Evolutionary conservation across 2,888 invertebrate species (phyloP), one percentile per base, ranked within the genome.

Genomic region (Cryptocheilus praepositus): DNA sequence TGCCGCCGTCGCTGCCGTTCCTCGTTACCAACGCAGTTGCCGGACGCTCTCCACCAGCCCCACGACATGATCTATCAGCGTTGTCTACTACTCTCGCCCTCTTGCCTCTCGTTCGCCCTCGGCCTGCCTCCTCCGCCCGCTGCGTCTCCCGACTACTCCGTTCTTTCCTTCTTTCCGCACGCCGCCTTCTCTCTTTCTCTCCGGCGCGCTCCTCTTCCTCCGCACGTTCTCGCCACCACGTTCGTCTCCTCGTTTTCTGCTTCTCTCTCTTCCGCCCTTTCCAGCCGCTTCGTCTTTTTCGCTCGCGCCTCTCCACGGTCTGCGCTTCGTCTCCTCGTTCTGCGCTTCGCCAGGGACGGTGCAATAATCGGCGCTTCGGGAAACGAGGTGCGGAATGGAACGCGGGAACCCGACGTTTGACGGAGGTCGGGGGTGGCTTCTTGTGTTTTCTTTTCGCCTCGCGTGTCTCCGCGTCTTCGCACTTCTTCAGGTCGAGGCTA

Each of bases 21-120:
- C 85, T 86, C 79, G 84, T 86, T 86, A 86, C 83, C 83, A 82
- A 83, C 82, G 76, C 76, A 78, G 77, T 82, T 72, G 82, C 83
- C 67, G 80, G 79, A 82, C 80, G 77, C 75, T 78, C 77, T 76
- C 74, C 74, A 64, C 73, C 71, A 63, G 69, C 76, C 73, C 76
- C 74, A 57, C 81, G 80, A 81, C 83, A 81, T 77, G 81, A 82
- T 85, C 82, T 81, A 81, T 82, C 84, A 80, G 81, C 74, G 77
- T 78, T 73, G 82, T 81, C 79, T 77, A 77, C 79, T 62, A 74
- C 75, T 21, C 52, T 52, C 21, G 15, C 52, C 22, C 22, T 52
- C 52, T 21, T 52, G 3, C 13, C 21, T 52, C 19, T 22, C 22
- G 2, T 8, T 52, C 22, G 4, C 21, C 22, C 44, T 44, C 43